Evolutionary conservation across 92 coral and sea anemone genomes (phyloP).

Genomic region (Porites rus): DNA sequence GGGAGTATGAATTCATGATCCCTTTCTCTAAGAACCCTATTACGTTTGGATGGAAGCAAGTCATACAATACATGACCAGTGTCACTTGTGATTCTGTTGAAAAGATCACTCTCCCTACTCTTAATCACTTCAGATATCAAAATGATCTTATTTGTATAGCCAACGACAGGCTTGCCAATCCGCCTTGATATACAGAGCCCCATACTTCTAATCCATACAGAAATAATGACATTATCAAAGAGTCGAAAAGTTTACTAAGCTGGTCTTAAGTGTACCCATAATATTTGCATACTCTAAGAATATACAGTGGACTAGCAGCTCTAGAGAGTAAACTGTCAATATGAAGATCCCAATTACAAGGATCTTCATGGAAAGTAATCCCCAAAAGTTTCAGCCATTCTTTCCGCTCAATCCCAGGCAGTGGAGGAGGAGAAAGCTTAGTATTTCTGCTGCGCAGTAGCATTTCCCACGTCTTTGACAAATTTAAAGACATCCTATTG

Average conservation of each 20-base stretch:
- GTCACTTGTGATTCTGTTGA: too few species aligned
- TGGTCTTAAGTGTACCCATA: slow-evolving; percentile 59
- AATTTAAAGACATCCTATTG: slow-evolving; percentile 42
- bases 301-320: slow-evolving; percentile 50
- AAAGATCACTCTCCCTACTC: not conserved
- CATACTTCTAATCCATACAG: slow-evolving; percentile 52
- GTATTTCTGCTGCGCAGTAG: slow-evolving; percentile 38
- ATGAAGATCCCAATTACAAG: slow-evolving; percentile 51
- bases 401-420: slow-evolving; percentile 43
- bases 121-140: not conserved
- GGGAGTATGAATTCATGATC: too few species aligned
- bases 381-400: slow-evolving; percentile 47
- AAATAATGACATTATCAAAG: slow-evolving; percentile 55
- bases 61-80: too few species aligned
- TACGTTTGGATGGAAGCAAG: too few species aligned
- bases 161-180: not conserved
- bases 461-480: slow-evolving; percentile 46
- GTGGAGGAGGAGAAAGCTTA: slow-evolving; percentile 36
- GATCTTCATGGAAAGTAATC: slow-evolving; percentile 37
- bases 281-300: slow-evolving; percentile 60
- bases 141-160: not conserved
- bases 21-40: too few species aligned
- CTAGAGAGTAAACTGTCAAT: slow-evolving; percentile 39
- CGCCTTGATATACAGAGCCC: slow-evolving; percentile 44
- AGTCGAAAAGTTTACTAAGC: slow-evolving; percentile 37